Evolutionary conservation across 2,888 invertebrate species (phyloP).

Genomic region (Drosophila monieri): DNA sequence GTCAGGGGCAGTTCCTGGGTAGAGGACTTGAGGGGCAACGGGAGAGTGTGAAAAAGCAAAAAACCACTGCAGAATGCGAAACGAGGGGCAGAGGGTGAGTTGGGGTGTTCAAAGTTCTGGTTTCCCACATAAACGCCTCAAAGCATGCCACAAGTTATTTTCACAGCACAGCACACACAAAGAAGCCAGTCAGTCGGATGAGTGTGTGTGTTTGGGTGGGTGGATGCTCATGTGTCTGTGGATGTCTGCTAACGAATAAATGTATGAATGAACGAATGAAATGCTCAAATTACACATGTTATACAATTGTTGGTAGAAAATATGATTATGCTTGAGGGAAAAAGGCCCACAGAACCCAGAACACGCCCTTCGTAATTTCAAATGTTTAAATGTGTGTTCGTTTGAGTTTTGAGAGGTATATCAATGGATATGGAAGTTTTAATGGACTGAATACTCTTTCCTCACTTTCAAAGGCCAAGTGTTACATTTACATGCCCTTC

Average conservation of each 20-base stretch:
- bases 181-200: conserved; percentile 41
- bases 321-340: conserved; percentile 61
- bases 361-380: conserved; percentile 20
- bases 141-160: conserved; percentile 78
- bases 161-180: conserved; percentile 42
- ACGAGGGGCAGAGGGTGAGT: neutral
- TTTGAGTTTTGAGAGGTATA: conserved; percentile 25
- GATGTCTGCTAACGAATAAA: conserved; percentile 44
- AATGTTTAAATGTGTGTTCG: conserved; percentile 21
- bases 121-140: conserved; percentile 60
- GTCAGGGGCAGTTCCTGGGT: conserved; percentile 3
- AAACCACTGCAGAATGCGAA: conserved; percentile 57
- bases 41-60: conserved; percentile 59
- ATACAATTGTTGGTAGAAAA: conserved; percentile 69
- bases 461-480: neutral
- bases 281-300: conserved; percentile 74
- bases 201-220: conserved; percentile 29
- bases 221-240: conserved; percentile 24
- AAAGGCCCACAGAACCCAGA: conserved; percentile 23
- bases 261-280: conserved; percentile 62
- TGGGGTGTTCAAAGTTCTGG: conserved; percentile 41
- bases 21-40: neutral
- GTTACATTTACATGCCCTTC: no score
- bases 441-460: conserved; percentile 3
- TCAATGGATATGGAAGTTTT: neutral